Conservation (phyloP, 2,797 vertebrate genomes). For the Hypotaenidia okinawae region DNA sequence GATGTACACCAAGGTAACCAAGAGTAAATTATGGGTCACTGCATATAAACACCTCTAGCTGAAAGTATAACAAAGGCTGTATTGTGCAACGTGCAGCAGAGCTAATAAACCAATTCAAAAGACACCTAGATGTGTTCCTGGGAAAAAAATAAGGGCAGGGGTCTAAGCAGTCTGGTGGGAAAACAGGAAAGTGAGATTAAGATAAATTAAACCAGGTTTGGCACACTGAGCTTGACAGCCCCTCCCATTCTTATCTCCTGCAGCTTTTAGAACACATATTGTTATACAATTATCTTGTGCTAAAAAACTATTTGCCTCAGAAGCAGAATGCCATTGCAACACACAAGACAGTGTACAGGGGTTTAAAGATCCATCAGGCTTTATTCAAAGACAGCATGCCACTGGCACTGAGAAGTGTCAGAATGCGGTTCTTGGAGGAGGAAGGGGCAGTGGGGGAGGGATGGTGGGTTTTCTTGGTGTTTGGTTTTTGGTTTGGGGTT, state of each 20-base stretch:
- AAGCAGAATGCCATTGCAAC: not conserved
- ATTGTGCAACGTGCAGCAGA: constrained; percentile 72
- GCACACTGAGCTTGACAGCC: constrained; percentile 13
- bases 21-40: constrained; percentile 46
- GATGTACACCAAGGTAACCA: not conserved
- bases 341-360: not conserved
- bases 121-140: constrained; percentile 81
- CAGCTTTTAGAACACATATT: constrained; percentile 23
- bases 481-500: not conserved
- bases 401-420: not conserved
- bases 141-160: constrained; percentile 27
- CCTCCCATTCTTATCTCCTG: constrained; percentile 49
- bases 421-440: not conserved
- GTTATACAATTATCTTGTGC: constrained; percentile 26
- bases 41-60: constrained; percentile 41
- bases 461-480: no score
- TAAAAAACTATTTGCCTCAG: not conserved
- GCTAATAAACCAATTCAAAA: constrained; percentile 76
- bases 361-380: no score
- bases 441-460: not conserved
- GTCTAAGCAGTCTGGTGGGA: constrained; percentile 62
- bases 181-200: constrained; percentile 75
- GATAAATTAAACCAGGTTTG: constrained; percentile 74
- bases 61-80: constrained; percentile 73
- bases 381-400: not conserved